Base-by-base conservation (phyloP, 2,888 invertebrate species). In the Polydrusus cervinus region DNA sequence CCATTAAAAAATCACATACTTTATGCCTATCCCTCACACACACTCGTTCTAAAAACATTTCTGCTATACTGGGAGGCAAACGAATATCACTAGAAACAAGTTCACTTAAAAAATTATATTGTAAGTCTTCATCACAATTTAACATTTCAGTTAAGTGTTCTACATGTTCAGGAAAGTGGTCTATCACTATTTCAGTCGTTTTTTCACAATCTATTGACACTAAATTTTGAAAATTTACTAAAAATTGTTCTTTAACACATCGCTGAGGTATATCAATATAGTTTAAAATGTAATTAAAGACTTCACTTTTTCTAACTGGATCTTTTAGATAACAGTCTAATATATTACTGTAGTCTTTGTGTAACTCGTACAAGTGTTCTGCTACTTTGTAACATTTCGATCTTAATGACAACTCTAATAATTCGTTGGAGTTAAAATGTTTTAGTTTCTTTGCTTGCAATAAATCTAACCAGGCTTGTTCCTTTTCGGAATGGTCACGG, bases 401-500 rank as follows among this genome's bases (percentile, higher is more conserved):
- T 49, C 89, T 88, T 77, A 91, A 88, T 0, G 94, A 93, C 81
- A 92, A 87, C 49, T 87, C 82, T 16, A 94, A 84, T 71, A 94
- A 88, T 78, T 90, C 88, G 40, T 90, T 89, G 74, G 89, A 88
- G 72, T 90, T 89, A 74, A 92, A 89, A 82, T 91, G 89, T 30
- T 87, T 86, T 25, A 93, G 86, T 61, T 91, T 89, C 79, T 92
- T 89, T 74, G 90, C 89, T n/a, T 89, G 88, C 11, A 94, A 86
- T 38, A 95, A 86, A 83, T 94, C 93, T 62, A 94, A 86, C 87
- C 94, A 89, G 1, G 93, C 92, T 82, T 93, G 93, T 83, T 95
- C 93, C 45, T 93, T 87, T 84, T 94, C 94, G 74, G 91, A 90
- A 78, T 90, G 90, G 81, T 90, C 89, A 0, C 90, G 86, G 84